Percentiles rank a stretch among this genome's conserved stretches.
Evolutionary conservation across 2,888 invertebrate genomes (phyloP).

Genomic region (Dolomedes plantarius): DNA sequence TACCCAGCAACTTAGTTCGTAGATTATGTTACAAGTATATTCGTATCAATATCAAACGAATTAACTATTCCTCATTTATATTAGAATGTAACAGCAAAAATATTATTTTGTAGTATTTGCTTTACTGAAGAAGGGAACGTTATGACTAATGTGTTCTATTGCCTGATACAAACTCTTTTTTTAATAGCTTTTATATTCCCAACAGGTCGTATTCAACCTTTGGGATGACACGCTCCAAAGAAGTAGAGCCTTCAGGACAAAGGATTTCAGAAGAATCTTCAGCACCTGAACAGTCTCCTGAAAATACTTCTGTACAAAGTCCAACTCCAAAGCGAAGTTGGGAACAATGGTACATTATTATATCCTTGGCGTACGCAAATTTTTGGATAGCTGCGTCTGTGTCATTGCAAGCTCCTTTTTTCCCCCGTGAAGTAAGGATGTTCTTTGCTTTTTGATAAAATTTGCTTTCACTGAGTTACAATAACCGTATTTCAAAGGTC

Average conservation of each 20-base stretch:
- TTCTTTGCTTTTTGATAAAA: neutral
- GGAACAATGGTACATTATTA: conserved; percentile 26
- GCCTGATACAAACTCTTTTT: too few species aligned
- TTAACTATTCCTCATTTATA: too few species aligned
- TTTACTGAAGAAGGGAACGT: too few species aligned
- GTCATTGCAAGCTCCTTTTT: conserved; percentile 69
- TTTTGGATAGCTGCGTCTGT: conserved; percentile 64
- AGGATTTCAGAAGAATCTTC: neutral
- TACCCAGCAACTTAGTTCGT: too few species aligned
- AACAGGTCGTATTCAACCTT: neutral
- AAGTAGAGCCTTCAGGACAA: conserved; percentile 18
- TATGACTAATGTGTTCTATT: too few species aligned
- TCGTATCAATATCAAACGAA: too few species aligned
- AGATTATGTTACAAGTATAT: too few species aligned
- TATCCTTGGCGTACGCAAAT: conserved; percentile 50
- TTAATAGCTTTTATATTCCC: neutral
- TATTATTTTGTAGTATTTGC: too few species aligned
- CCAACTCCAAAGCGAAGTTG: conserved; percentile 7
- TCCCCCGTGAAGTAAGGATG: conserved; percentile 60
- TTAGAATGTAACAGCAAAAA: too few species aligned
- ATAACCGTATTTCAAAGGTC: too few species aligned
- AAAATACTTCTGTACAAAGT: neutral
- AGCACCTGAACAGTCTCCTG: neutral
- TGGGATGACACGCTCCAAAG: conserved; percentile 39
- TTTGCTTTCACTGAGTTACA: too few species aligned